Evolutionary conservation across 1,140 invertebrate genomes (phyloP), one percentile per base, ranked within the genome.

Genomic region (Littorina saxatilis): DNA sequence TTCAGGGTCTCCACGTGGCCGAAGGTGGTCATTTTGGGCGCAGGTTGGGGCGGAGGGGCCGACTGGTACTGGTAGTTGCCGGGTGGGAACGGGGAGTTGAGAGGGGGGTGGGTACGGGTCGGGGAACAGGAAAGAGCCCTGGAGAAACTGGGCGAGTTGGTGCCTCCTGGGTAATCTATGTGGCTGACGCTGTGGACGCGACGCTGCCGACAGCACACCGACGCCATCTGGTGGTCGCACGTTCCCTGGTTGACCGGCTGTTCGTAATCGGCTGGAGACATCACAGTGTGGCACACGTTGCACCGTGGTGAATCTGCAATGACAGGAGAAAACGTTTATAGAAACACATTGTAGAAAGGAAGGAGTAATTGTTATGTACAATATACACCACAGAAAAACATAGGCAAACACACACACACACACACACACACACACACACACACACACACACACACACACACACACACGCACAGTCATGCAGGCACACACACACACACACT

Each of bases 141-240:
- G 9, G 52, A 39, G 76, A 78, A 43, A 39, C 29, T 43, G 76
- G 37, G 76, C 23, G 55, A 58, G 58, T 2, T 35, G 39, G 47
- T 15, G 52, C 29, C 55, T n/a, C 77, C 80, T 1, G 82, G 80
- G 63, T 83, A 84, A n/a, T 89, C 89, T 27, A 91, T 87, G 68
- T 91, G 90, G 55, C 88, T 85, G 39, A 91, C 86, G 81, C 90
- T 91, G 84, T 91, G 90, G 11, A 90, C 88, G 15, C 90, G 86
- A 1, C 87, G 79, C 81, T 91, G 89, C 47, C 88, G 87, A 82
- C 86, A 88, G 73, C 87, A 88, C 15, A 85, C 84, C 52, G 83
- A 85, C 9, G 75, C 29, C 23, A 75, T 74, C 63, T 82, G 79
- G 76, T 83, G 79, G 29, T 83, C 85, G 55, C 79, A 83, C 0